A percentile compares a stretch with the other conserved stretches of the same genome.
Conservation (phyloP, 1,140 invertebrate genomes). For the Cephus cinctus region DNA sequence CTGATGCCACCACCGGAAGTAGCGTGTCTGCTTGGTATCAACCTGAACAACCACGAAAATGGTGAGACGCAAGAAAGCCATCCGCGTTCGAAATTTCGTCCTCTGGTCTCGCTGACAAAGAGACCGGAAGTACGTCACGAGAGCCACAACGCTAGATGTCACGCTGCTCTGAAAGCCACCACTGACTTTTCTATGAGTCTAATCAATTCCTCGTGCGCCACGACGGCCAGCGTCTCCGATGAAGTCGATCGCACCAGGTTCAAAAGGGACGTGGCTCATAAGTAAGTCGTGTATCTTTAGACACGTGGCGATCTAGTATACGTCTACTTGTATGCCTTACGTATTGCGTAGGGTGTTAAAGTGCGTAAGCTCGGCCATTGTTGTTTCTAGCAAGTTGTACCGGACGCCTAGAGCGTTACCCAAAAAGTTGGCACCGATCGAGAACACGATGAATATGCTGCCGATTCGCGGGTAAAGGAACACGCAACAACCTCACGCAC, state of each 20-base stretch:
- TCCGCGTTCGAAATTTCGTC: conserved; percentile 36
- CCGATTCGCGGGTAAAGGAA: conserved; percentile 41
- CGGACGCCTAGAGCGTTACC: conserved; percentile 40
- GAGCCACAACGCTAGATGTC: conserved; percentile 42
- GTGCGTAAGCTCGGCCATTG: too few relatives aligned
- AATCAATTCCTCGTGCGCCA: conserved; percentile 31
- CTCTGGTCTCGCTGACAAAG: conserved; percentile 37
- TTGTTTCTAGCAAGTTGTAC: conserved; percentile 40
- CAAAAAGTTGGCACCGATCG: conserved; percentile 49
- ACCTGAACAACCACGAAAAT: conserved; percentile 33
- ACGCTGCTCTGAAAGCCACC: conserved; percentile 43
- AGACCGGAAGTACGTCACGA: conserved; percentile 45
- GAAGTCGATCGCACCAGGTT: too few relatives aligned
- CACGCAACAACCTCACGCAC: neutral
- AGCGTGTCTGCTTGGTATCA: conserved; percentile 63
- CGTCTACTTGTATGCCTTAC: too few relatives aligned
- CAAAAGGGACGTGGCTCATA: too few relatives aligned
- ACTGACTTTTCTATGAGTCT: conserved; percentile 39
- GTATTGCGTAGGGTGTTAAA: too few relatives aligned
- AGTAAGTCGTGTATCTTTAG: too few relatives aligned
- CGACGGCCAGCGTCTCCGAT: too few relatives aligned
- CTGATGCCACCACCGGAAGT: conserved; percentile 74
- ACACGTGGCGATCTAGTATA: too few relatives aligned
- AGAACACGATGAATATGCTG: conserved; percentile 38
- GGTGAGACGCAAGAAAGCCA: conserved; percentile 21